Evolutionary conservation across 2,113 vertebrate genomes (phyloP), one percentile per base, ranked within the genome.

Genomic region (Dipodomys merriami): DNA sequence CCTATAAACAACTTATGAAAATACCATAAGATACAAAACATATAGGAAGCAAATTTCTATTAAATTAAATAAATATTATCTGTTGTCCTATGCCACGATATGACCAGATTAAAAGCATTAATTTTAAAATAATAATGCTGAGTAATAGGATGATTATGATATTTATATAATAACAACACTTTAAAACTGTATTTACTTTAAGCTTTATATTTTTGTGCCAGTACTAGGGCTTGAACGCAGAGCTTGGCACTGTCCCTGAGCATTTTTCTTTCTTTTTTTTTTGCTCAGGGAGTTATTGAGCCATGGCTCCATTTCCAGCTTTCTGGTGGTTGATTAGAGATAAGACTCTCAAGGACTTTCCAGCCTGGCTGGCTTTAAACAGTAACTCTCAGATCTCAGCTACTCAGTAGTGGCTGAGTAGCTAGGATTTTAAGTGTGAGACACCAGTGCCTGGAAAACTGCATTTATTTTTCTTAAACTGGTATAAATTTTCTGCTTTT

Each of bases 101-200:
- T 23, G 83, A 90, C 15, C 44, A 94, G 77, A 81, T 62, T 46
- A 95, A 92, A 88, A 93, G 22, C 7, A 53, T 33, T 39, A 89
- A 90, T n/a, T 84, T 92, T 87, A 82, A 94, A 92, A 85, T 68
- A 30, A 90, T 92, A 65, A 73, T 20, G 77, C 7, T 72, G 13
- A 92, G 27, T 88, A 91, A 88, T 8, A 92, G 64, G 91, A 67
- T 60, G 72, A 95, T 44, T 67, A 65, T 46, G 27, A 81, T 65
- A 65, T 95, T 84, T 92, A 74, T 6, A 25, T 60, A 90, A 95
- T 0, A 87, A 46, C 13, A 91, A 84, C 2, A n/a, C 27, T 94
- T 91, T 85, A 65, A 88, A 86, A 39, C 69, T 46, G 6, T 49
- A 69, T 81, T 10, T 65, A 65, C 23, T 49, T 49, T 18, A 57